Evolutionary conservation across 23 tunicate species (phyloP).

Genomic region (Trididemnum clinides): DNA sequence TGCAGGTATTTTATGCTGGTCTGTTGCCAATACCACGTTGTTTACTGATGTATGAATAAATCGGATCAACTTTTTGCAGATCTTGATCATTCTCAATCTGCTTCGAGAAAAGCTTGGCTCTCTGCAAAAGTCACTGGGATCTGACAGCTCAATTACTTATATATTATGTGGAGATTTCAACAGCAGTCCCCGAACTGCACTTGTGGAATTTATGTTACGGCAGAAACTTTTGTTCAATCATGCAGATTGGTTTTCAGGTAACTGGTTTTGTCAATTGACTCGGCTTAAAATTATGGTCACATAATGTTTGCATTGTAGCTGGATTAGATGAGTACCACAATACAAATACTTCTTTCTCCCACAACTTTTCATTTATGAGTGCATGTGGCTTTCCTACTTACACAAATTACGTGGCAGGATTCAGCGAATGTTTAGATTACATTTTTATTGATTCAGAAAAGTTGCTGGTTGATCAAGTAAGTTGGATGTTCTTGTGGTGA

Average conservation of each 20-base stretch:
- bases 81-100: not conserved
- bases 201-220: conserved; percentile 41
- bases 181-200: conserved; percentile 55
- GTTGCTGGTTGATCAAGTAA: conserved; percentile 56
- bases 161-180: conserved; percentile 92
- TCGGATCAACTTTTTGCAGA: not conserved
- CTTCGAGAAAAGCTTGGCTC: not conserved
- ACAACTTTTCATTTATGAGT: conserved; percentile 39
- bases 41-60: too few species aligned
- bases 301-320: not conserved
- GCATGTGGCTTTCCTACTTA: conserved; percentile 69
- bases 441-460: conserved; percentile 57
- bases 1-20: conserved; percentile 41
- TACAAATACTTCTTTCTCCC: conserved; percentile 19
- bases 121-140: not conserved
- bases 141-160: not conserved
- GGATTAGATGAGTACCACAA: conserved; percentile 20
- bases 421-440: conserved; percentile 75
- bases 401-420: conserved; percentile 86
- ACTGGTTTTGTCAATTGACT: not conserved
- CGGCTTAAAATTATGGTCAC: too few species aligned
- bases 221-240: conserved; percentile 69
- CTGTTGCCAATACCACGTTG: too few species aligned
- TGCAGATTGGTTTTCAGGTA: conserved; percentile 90
- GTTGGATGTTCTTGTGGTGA: too few species aligned